phyloP scores from a whole-genome alignment of 2,888 invertebrate species.

The Acrobasis repandana region DNA sequence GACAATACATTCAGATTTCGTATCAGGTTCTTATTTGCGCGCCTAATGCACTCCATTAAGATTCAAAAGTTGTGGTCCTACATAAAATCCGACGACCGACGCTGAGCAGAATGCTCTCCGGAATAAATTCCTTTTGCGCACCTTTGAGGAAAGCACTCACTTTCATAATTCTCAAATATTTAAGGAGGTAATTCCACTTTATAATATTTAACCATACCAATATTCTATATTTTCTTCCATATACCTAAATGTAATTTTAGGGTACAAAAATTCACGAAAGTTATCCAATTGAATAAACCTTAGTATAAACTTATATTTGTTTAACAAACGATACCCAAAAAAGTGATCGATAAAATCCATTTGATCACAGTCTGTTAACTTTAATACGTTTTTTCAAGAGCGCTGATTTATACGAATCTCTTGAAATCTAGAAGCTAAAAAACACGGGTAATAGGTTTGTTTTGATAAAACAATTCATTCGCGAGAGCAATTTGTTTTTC shows the following conservation, averaged over 20 bases:
- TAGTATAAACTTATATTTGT: not conserved
- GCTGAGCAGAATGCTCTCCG: constrained; percentile 16
- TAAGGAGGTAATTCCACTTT: not conserved
- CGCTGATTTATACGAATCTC: constrained; percentile 7
- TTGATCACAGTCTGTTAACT: not conserved
- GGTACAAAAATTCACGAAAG: no score
- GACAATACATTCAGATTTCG: not conserved
- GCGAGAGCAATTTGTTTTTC: constrained; percentile 36
- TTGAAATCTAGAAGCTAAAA: constrained; percentile 3
- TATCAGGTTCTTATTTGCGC: constrained; percentile 32
- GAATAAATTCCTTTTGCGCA: constrained; percentile 19
- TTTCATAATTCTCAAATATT: constrained; percentile 15
- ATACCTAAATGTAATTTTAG: not conserved
- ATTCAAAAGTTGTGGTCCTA: constrained; percentile 44
- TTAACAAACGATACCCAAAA: not conserved
- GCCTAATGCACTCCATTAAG: constrained; percentile 46
- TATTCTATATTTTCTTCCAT: no score
- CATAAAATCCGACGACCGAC: constrained; percentile 40
- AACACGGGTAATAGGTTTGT: constrained; percentile 19
- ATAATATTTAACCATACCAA: no score
- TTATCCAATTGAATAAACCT: no score
- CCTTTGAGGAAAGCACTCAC: constrained; percentile 5
- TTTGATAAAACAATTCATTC: constrained; percentile 20
- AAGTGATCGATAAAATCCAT: not conserved
- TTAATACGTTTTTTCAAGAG: not conserved